Percentiles rank a stretch among this genome's conserved stretches.
Conservation (phyloP, 2,113 vertebrate genomes). For the Oreochromis tanganicae region DNA sequence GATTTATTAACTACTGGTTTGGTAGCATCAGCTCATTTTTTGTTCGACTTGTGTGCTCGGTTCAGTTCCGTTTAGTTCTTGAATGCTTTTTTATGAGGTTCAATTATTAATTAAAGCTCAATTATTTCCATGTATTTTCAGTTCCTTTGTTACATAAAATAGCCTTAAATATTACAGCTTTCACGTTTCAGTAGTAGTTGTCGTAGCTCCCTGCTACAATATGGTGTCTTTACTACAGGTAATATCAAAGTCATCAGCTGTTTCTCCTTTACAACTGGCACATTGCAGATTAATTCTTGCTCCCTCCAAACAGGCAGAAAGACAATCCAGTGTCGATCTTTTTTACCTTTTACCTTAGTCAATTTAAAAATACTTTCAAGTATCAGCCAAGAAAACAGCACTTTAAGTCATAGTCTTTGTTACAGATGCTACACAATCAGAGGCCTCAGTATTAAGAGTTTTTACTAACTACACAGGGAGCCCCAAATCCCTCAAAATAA, state of each 20-base stretch:
- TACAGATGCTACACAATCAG: background rate
- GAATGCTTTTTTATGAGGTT: background rate
- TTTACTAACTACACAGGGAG: background rate
- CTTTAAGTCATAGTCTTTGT: rapidly evolving
- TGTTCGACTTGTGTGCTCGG: background rate
- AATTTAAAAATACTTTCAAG: background rate
- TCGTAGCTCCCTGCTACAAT: background rate
- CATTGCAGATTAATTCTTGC: background rate
- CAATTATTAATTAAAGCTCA: background rate
- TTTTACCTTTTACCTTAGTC: background rate
- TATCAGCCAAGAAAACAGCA: background rate
- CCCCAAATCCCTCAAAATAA: background rate
- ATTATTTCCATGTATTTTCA: background rate
- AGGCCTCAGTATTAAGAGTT: background rate
- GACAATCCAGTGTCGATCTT: background rate
- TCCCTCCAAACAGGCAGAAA: background rate
- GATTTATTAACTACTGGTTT: background rate
- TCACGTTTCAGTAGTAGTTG: background rate
- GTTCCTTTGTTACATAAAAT: background rate
- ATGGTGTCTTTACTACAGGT: background rate
- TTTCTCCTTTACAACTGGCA: background rate
- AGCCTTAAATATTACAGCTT: background rate
- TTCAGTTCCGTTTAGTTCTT: background rate
- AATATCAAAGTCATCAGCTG: background rate
- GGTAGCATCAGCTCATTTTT: background rate